These are phyloP conservation scores for Steinernema feltiae DNA, from an alignment of 1,140 invertebrate species.

Conservation along the genomic window DNA sequence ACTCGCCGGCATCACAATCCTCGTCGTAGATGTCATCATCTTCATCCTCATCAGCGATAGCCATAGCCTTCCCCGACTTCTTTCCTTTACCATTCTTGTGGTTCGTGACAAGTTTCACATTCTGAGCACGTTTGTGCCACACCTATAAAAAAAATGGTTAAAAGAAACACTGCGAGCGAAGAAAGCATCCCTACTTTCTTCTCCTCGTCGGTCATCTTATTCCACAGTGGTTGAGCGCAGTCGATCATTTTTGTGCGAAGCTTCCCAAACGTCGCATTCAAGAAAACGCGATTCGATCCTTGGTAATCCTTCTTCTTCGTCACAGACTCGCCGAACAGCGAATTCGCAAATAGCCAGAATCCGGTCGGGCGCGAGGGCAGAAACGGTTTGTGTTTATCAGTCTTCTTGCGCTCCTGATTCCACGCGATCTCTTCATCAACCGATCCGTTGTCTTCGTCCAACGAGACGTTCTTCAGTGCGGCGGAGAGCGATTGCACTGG, in stretches of 20 bases:
- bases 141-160: background rate
- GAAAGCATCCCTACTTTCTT: background rate
- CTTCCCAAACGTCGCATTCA: background rate
- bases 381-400: background rate
- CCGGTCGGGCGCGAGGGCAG: background rate
- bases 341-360: background rate
- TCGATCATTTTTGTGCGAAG: background rate
- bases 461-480: too few relatives aligned
- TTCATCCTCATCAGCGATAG: background rate
- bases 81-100: background rate
- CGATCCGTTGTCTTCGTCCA: too few relatives aligned
- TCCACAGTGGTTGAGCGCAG: constrained; percentile 1
- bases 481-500: too few relatives aligned
- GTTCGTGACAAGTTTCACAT: background rate
- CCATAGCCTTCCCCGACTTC: background rate
- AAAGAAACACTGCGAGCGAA: background rate
- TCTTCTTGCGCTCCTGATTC: too few relatives aligned
- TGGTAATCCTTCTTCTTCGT: background rate
- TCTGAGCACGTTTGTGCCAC: constrained; percentile 5
- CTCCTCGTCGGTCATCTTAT: constrained; percentile 1
- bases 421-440: too few relatives aligned
- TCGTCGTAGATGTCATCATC: too few relatives aligned
- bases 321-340: background rate
- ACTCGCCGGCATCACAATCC: background rate
- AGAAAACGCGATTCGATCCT: background rate